Base-by-base conservation (phyloP, 2,113 vertebrate species). In the Eidolon helvum region DNA sequence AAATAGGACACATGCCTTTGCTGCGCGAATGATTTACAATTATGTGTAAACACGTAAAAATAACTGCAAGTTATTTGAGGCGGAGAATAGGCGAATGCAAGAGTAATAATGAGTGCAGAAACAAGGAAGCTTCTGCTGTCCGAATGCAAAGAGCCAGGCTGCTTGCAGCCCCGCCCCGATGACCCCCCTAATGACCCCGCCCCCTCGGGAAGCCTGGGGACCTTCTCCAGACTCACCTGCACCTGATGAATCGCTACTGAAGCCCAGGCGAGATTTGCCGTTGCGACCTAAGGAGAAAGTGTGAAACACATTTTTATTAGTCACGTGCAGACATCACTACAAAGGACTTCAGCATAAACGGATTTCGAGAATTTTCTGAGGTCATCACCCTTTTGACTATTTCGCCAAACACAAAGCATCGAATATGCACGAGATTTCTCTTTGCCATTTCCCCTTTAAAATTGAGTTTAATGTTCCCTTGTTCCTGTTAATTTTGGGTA, bases 201-300 rank as follows among this genome's bases (percentile, higher is more conserved):
- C 6, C 48, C 77, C n/a, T 1, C 33, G 26, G n/a, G 19, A n/a
- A 10, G 72, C 2, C 57, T 22, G 24, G 0, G 0, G 69, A 22
- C 11, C 14, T 9, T 2, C 55, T 38, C 63, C 1, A 92, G 22
- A 97, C 98, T 96, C 98, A 99, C 99, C 99, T 99, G 99, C 94
- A 99, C 99, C 99, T 99, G 99, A 98, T 99, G 99, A 98, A 99
- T 99, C 96, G 99, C 99, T 98, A 99, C 99, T 18, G 99, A 99
- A 65, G 99, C 99, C 99, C 99, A 99, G 18, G 99, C 99, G 96
- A 99, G 99, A 98, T 99, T 99, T 95, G 99, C 99, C 94, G 99
- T 99, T 92, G 99, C 99, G 98, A 99, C 99, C 99, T 99, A 91
- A 72, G 98, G 98, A 93, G 91, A 83, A 10, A 59, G 91, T 24